These are phyloP conservation scores for Orthosia gothica DNA, from an alignment of 2,888 invertebrate genomes.

Conservation along the genomic window DNA sequence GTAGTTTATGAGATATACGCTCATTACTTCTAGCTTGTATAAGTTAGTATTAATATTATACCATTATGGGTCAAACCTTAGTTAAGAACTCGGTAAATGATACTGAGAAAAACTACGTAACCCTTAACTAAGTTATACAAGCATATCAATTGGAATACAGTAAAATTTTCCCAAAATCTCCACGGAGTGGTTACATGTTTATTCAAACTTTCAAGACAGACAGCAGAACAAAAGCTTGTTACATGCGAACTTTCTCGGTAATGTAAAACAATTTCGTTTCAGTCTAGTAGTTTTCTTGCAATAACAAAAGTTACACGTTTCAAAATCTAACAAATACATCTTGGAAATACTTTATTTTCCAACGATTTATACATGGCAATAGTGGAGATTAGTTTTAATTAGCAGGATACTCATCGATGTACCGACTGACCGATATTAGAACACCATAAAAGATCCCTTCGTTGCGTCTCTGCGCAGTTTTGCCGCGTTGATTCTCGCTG, in stretches of 20 bases:
- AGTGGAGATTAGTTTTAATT: conserved; percentile 47
- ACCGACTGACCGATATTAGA: conserved; percentile 67
- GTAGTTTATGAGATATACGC: background rate
- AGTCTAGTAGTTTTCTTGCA: conserved; percentile 29
- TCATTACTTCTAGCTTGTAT: too few species aligned
- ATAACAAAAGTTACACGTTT: conserved; percentile 40
- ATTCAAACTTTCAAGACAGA: conserved; percentile 19
- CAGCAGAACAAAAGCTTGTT: conserved; percentile 1
- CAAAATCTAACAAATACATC: conserved; percentile 36
- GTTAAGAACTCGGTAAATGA: background rate
- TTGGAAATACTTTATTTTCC: conserved; percentile 1
- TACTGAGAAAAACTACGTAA: background rate
- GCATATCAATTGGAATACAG: background rate
- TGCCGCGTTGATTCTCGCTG: conserved; percentile 72
- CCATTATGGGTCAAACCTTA: too few species aligned
- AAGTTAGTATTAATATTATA: too few species aligned
- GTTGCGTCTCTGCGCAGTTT: conserved; percentile 77
- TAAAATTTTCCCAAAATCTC: background rate
- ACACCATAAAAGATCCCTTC: conserved; percentile 67
- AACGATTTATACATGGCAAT: background rate
- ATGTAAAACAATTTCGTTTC: conserved; percentile 28
- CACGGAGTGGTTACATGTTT: background rate
- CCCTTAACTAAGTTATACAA: background rate
- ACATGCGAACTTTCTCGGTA: conserved; percentile 29
- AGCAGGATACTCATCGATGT: conserved; percentile 25